Percentiles rank a stretch among this genome's conserved stretches.
These are phyloP conservation scores for Salvelinus sp. DNA, from an alignment of 2,113 vertebrate genomes.

Conservation along the genomic window DNA sequence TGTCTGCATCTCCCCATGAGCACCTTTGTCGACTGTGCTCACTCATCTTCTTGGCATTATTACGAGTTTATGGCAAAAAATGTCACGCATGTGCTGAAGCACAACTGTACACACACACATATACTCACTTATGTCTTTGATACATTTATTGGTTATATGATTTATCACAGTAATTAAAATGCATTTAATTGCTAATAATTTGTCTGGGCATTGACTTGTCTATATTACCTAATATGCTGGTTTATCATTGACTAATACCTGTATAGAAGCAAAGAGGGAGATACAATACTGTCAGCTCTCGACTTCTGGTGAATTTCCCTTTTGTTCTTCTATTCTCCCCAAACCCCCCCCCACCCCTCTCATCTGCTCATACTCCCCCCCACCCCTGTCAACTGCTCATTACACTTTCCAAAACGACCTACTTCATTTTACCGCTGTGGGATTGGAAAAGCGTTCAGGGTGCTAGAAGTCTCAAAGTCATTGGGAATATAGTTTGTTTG, in stretches of 20 bases:
- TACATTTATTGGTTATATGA: not conserved
- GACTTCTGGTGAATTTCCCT: conserved; percentile 12
- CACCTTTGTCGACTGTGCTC: not conserved
- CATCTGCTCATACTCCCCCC: conserved; percentile 2
- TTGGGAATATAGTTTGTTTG: conserved; percentile 79
- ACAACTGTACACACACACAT: not conserved
- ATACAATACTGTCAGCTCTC: conserved; percentile 44
- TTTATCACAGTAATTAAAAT: too few species aligned
- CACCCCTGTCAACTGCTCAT: not conserved
- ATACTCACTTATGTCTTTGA: not conserved
- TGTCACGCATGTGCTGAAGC: not conserved
- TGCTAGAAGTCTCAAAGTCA: conserved; percentile 78
- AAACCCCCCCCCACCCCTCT: conserved; percentile 5
- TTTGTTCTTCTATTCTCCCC: conserved; percentile 17
- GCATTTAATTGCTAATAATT: too few species aligned
- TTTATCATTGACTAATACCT: conserved; percentile 14
- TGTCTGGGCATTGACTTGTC: too few species aligned
- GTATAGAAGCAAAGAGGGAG: conserved; percentile 48
- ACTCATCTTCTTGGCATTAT: not conserved
- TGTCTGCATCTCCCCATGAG: not conserved
- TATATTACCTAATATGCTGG: not conserved
- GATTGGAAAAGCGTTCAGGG: conserved; percentile 70
- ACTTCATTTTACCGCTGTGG: conserved; percentile 73
- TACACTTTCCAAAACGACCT: conserved; percentile 73
- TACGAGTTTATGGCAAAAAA: not conserved